Conservation (phyloP, 2,888 invertebrate species). For the Brachycybe producta region DNA sequence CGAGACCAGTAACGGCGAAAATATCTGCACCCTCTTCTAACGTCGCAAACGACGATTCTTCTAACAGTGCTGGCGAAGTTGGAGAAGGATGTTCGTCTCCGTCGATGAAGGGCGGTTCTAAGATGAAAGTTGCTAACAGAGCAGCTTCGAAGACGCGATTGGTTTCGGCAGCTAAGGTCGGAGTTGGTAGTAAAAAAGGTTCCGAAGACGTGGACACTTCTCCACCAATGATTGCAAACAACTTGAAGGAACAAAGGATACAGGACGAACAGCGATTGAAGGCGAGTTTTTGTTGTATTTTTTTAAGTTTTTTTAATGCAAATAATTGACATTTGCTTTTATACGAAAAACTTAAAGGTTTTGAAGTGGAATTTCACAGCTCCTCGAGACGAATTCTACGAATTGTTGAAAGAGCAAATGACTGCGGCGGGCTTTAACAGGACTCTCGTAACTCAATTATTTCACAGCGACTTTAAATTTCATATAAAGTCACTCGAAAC, state of each 20-base stretch:
- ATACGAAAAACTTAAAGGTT: slow-evolving; percentile 30
- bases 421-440: slow-evolving; percentile 72
- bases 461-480: slow-evolving; percentile 82
- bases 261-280: slow-evolving; percentile 89
- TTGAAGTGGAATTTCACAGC: slow-evolving; percentile 91
- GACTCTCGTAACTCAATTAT: slow-evolving; percentile 76
- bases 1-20: not conserved
- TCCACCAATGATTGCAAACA: slow-evolving; percentile 65
- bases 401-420: slow-evolving; percentile 84
- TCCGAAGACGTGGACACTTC: slow-evolving; percentile 71
- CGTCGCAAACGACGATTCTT: not conserved
- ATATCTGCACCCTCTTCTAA: not conserved
- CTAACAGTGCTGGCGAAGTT: not conserved
- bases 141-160: slow-evolving; percentile 21
- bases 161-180: not conserved
- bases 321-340: slow-evolving; percentile 13
- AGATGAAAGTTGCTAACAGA: no score
- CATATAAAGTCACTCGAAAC: slow-evolving; percentile 91
- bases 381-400: slow-evolving; percentile 86
- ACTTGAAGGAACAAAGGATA: slow-evolving; percentile 78
- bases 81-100: not conserved
- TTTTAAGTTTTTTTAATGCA: not conserved
- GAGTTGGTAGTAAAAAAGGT: slow-evolving; percentile 40
- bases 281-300: slow-evolving; percentile 28
- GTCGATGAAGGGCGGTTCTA: not conserved